Conservation (phyloP, 2,888 invertebrate genomes). For the Pseudeuparius sepicola region DNA sequence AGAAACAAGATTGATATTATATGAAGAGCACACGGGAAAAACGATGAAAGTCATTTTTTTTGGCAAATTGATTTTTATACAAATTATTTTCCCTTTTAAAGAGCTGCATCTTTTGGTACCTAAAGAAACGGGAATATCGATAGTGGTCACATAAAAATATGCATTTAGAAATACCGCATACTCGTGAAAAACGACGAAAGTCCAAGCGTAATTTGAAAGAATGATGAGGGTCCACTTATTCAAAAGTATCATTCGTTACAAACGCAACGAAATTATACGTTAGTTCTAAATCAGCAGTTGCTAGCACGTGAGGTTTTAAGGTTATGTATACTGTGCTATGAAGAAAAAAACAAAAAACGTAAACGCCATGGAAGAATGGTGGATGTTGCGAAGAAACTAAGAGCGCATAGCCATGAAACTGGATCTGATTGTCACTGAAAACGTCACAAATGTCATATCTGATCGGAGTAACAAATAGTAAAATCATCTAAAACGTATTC, state of each 20-base stretch:
- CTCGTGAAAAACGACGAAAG: slow-evolving; percentile 1
- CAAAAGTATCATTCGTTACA: not conserved
- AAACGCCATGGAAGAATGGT: slow-evolving; percentile 6
- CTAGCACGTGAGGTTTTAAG: not conserved
- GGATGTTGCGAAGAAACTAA: slow-evolving; percentile 4
- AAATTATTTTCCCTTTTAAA: slow-evolving; percentile 5
- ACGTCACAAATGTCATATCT: too few relatives aligned
- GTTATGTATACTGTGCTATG: slow-evolving; percentile 7
- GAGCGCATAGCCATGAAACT: slow-evolving; percentile 4
- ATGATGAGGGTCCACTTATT: slow-evolving; percentile 2
- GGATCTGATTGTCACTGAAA: too few relatives aligned
- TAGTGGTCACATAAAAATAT: slow-evolving; percentile 5
- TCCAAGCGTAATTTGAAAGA: slow-evolving; percentile 1
- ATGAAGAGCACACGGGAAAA: slow-evolving; percentile 8
- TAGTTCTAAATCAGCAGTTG: slow-evolving; percentile 1
- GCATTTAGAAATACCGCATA: slow-evolving; percentile 6
- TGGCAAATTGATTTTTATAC: slow-evolving; percentile 3
- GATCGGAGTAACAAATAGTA: too few relatives aligned
- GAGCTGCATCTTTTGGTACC: slow-evolving; percentile 10
- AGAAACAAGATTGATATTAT: too few relatives aligned
- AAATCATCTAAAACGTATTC: too few relatives aligned
- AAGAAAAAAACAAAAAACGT: too few relatives aligned
- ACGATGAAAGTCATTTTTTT: slow-evolving; percentile 7
- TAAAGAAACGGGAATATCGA: slow-evolving; percentile 8
- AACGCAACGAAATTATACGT: too few relatives aligned